These are phyloP conservation scores for Felis chaus DNA, from an alignment of 2,113 vertebrate genomes.

Conservation along the genomic window DNA sequence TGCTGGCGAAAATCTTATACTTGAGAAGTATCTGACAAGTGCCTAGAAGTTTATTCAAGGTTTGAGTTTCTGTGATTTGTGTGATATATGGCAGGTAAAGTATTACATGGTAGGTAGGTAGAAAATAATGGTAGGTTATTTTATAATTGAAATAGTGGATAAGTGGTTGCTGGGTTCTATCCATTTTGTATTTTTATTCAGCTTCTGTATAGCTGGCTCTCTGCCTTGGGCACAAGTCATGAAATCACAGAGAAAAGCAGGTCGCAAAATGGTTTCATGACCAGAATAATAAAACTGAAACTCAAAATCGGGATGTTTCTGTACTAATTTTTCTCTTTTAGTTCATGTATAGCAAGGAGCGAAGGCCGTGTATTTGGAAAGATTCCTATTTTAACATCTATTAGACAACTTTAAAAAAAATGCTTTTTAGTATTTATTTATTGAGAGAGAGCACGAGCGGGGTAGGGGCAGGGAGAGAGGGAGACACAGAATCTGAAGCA, in stretches of 20 bases:
- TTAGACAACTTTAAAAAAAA: not conserved
- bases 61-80: not conserved
- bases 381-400: not conserved
- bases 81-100: not conserved
- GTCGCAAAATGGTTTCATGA: not conserved
- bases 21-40: not conserved
- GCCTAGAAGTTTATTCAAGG: not conserved
- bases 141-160: not conserved
- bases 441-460: no score
- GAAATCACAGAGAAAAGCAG: constrained; percentile 44
- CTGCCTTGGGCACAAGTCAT: not conserved
- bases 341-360: not conserved
- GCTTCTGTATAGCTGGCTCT: not conserved
- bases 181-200: constrained; percentile 19
- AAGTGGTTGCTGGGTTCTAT: not conserved
- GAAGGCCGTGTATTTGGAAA: not conserved
- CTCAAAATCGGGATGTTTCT: not conserved
- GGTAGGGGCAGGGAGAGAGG: no score
- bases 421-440: no score
- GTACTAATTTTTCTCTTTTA: not conserved
- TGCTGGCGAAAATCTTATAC: not conserved
- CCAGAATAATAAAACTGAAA: not conserved
- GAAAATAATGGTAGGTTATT: not conserved
- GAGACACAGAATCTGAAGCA: no score
- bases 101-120: not conserved